phyloP scores from a whole-genome alignment of 2,888 invertebrate genomes.

The Sinelater perroti region DNA sequence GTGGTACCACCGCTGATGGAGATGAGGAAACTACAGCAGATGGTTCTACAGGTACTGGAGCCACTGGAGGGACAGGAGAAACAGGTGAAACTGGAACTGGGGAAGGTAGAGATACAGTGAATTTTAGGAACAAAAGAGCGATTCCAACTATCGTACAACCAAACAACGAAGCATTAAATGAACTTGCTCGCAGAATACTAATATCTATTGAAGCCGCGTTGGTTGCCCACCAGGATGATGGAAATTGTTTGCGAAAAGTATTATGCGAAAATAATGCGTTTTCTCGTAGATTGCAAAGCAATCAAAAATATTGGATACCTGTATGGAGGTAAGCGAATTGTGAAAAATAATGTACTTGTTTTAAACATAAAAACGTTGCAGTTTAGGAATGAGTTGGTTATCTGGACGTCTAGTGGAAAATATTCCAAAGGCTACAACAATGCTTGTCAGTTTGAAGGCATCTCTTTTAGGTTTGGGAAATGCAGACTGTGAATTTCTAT shows the following conservation, averaged over 20 bases:
- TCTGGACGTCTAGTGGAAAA: slow-evolving; percentile 64
- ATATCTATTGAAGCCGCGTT: slow-evolving; percentile 67
- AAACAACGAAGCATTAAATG: slow-evolving; percentile 62
- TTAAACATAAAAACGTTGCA: slow-evolving; percentile 59
- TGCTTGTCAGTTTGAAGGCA: slow-evolving; percentile 71
- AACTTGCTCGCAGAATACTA: slow-evolving; percentile 65
- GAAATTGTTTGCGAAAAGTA: slow-evolving; percentile 69
- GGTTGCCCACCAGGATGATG: slow-evolving; percentile 63
- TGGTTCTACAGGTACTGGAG: slow-evolving; percentile 29
- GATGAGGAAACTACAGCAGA: slow-evolving; percentile 28
- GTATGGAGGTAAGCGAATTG: slow-evolving; percentile 77
- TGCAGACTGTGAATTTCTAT: slow-evolving; percentile 70
- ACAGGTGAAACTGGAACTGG: slow-evolving; percentile 26
- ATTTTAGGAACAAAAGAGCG: slow-evolving; percentile 55
- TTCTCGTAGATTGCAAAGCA: slow-evolving; percentile 65
- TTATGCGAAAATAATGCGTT: slow-evolving; percentile 75
- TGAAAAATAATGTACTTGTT: not conserved
- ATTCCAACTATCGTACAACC: slow-evolving; percentile 47
- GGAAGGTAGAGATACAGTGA: slow-evolving; percentile 60
- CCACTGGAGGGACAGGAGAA: slow-evolving; percentile 11
- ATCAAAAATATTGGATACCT: slow-evolving; percentile 74
- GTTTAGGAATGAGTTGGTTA: slow-evolving; percentile 80
- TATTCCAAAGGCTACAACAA: slow-evolving; percentile 60
- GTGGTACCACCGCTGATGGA: slow-evolving; percentile 11
- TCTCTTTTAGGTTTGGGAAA: slow-evolving; percentile 74